phyloP scores from a whole-genome alignment of 2,113 vertebrate species.

The Phyllostomus hastatus region DNA sequence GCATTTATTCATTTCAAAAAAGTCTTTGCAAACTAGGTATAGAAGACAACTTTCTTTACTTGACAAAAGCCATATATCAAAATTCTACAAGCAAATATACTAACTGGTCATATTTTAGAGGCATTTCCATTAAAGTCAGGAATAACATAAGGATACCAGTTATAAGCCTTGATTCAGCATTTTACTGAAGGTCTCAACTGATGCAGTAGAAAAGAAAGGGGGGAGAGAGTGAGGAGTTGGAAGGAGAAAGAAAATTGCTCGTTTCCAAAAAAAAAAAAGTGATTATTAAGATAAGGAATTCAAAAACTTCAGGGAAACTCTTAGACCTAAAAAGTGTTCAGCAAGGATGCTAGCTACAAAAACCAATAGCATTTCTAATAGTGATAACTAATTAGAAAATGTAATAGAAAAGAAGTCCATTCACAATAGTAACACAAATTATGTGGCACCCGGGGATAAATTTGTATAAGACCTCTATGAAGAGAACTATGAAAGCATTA shows the following conservation, averaged over 20 bases:
- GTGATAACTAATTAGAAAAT: neutral
- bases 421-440: neutral
- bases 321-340: neutral
- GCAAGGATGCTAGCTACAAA: neutral
- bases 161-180: neutral
- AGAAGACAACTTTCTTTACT: constrained; percentile 6
- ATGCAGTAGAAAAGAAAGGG: neutral
- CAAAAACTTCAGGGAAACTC: constrained; percentile 11
- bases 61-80: neutral
- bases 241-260: neutral
- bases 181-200: neutral
- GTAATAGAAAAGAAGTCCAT: neutral
- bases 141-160: neutral
- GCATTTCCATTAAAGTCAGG: neutral
- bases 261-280: neutral
- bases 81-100: neutral
- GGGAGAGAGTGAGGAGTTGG: neutral
- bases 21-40: neutral
- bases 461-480: neutral
- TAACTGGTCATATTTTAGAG: neutral
- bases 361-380: neutral
- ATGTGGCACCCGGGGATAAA: neutral
- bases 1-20: neutral
- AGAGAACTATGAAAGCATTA: neutral
- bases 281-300: neutral